phyloP scores from a whole-genome alignment of 1,140 invertebrate genomes.

The Anastrepha obliqua region DNA sequence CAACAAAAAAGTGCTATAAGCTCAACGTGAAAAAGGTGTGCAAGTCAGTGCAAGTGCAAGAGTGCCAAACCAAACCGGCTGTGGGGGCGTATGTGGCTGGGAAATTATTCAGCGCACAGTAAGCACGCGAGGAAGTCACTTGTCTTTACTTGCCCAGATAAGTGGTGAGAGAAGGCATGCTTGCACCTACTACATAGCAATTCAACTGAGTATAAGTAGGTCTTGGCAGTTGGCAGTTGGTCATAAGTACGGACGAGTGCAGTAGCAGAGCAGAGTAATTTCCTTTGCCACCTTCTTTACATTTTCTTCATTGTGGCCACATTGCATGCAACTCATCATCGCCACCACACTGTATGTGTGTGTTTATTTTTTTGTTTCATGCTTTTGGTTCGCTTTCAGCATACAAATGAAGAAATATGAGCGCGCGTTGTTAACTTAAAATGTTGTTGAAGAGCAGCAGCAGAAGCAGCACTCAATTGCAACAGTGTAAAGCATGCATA shows the following conservation, averaged over 20 bases:
- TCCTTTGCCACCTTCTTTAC: constrained; percentile 23
- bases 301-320: neutral
- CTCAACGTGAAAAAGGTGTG: constrained; percentile 18
- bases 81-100: neutral
- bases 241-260: neutral
- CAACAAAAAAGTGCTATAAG: neutral
- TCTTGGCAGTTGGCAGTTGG: constrained; percentile 29
- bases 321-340: neutral
- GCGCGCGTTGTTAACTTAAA: constrained; percentile 41
- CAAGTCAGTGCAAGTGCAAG: neutral
- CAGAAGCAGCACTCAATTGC: neutral
- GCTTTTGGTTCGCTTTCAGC: constrained; percentile 5
- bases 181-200: neutral
- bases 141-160: constrained; percentile 5
- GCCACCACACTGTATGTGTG: neutral
- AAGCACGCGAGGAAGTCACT: constrained; percentile 35
- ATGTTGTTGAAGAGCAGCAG: constrained; percentile 26
- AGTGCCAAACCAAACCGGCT: neutral
- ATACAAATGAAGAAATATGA: constrained; percentile 52
- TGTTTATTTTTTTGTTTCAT: neutral
- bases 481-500: constrained; percentile 11
- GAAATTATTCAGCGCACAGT: constrained; percentile 35
- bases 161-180: constrained; percentile 1
- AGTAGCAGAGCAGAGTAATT: neutral
- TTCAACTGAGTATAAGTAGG: neutral